Evolutionary conservation across 2,888 invertebrate species (phyloP).

Genomic region (Pardosa pseudoannulata): DNA sequence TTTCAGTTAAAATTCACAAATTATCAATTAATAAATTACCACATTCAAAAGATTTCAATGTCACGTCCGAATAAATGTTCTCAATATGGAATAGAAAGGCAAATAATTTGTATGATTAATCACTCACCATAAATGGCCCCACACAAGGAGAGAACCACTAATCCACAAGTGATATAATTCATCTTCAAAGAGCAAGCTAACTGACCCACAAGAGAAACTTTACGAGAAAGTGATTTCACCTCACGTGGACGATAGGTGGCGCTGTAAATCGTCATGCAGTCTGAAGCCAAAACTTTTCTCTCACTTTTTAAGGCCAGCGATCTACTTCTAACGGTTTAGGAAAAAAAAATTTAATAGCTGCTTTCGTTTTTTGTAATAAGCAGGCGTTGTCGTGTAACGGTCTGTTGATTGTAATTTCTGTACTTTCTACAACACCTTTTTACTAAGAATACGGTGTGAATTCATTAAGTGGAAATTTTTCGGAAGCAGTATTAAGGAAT

Average conservation of each 20-base stretch:
- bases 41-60: too few relatives aligned
- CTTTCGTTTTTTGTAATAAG: not conserved
- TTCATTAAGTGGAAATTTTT: too few relatives aligned
- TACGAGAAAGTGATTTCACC: slow-evolving; percentile 18
- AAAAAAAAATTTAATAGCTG: not conserved
- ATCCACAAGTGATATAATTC: slow-evolving; percentile 42
- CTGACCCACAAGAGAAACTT: slow-evolving; percentile 13
- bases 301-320: slow-evolving; percentile 16
- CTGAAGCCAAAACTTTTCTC: not conserved
- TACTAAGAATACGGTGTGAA: too few relatives aligned
- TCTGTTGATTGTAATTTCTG: not conserved
- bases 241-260: not conserved
- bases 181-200: slow-evolving; percentile 22
- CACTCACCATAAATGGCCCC: slow-evolving; percentile 27
- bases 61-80: too few relatives aligned
- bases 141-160: slow-evolving; percentile 13
- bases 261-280: slow-evolving; percentile 15
- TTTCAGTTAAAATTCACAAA: too few relatives aligned
- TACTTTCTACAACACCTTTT: too few relatives aligned
- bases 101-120: not conserved
- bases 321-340: not conserved
- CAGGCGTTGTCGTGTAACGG: slow-evolving; percentile 4
- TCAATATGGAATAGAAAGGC: too few relatives aligned
- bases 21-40: too few relatives aligned
- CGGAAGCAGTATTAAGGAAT: too few relatives aligned